These are phyloP conservation scores for Philopotamus ludificatus DNA, from an alignment of 1,140 invertebrate species.

Conservation along the genomic window DNA sequence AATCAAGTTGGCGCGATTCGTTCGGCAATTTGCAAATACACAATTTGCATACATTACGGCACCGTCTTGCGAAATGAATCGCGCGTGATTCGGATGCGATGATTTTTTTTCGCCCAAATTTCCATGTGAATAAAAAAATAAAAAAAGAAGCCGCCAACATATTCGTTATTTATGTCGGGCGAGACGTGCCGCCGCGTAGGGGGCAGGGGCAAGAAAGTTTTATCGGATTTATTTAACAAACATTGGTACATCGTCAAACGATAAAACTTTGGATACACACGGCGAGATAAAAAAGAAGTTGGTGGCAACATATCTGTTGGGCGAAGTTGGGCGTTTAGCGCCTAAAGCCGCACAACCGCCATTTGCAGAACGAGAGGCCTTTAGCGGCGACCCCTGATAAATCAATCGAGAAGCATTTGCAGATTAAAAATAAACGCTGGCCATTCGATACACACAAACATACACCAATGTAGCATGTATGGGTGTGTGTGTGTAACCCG, in stretches of 20 bases:
- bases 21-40: not conserved
- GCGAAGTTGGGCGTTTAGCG: conserved; percentile 12
- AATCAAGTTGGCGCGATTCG: too few species aligned
- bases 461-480: not conserved
- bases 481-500: too few species aligned
- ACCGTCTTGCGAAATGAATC: not conserved
- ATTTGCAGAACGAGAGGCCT: not conserved
- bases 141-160: not conserved
- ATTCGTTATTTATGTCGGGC: conserved; percentile 4
- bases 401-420: conserved; percentile 1
- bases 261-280: conserved; percentile 29
- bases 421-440: not conserved
- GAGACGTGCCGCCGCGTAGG: not conserved
- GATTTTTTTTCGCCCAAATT: not conserved
- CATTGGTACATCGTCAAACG: conserved; percentile 34
- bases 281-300: conserved; percentile 20
- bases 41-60: conserved; percentile 1
- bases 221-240: conserved; percentile 32
- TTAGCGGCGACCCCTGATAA: conserved; percentile 5
- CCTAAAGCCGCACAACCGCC: not conserved
- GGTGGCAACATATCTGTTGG: conserved; percentile 14
- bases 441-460: not conserved
- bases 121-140: not conserved
- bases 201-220: not conserved
- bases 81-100: not conserved